phyloP scores from a whole-genome alignment of 2,888 invertebrate species.

The Physocephala rufipes region DNA sequence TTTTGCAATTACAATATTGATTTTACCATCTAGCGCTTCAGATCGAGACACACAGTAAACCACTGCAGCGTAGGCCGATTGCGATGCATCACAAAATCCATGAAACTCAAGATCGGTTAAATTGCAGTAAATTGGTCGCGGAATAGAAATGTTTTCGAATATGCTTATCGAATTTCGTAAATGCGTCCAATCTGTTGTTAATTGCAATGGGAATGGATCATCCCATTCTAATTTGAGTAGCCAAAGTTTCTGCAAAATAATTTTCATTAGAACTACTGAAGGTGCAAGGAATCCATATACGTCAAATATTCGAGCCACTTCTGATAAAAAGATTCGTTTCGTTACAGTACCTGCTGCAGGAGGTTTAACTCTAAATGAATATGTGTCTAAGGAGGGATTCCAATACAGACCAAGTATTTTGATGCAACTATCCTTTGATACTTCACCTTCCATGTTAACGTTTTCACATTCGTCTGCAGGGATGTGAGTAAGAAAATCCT shows the following conservation, averaged over 20 bases:
- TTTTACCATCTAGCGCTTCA: not conserved
- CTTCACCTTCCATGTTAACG: not conserved
- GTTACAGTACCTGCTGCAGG: conserved; percentile 3
- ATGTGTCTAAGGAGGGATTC: conserved; percentile 34
- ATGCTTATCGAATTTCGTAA: conserved; percentile 17
- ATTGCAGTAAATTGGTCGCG: not conserved
- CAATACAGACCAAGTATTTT: conserved; percentile 42
- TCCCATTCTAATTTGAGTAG: conserved; percentile 40
- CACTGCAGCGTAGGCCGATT: conserved; percentile 15
- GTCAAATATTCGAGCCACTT: conserved; percentile 40
- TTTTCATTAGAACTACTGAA: conserved; percentile 38
- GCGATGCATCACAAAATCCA: conserved; percentile 10
- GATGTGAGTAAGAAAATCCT: conserved; percentile 1
- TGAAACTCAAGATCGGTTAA: not conserved
- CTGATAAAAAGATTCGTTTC: conserved; percentile 37
- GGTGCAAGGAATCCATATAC: conserved; percentile 40
- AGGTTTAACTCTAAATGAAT: conserved; percentile 29
- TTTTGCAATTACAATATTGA: conserved; percentile 15
- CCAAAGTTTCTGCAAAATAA: conserved; percentile 43
- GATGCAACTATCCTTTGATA: conserved; percentile 17
- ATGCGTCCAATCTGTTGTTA: conserved; percentile 12
- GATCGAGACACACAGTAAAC: not conserved
- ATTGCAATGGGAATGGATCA: conserved; percentile 33
- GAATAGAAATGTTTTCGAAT: conserved; percentile 17
- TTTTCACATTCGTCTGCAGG: conserved; percentile 23